phyloP scores from a whole-genome alignment of 2,888 invertebrate genomes.

The Blera fallax region DNA sequence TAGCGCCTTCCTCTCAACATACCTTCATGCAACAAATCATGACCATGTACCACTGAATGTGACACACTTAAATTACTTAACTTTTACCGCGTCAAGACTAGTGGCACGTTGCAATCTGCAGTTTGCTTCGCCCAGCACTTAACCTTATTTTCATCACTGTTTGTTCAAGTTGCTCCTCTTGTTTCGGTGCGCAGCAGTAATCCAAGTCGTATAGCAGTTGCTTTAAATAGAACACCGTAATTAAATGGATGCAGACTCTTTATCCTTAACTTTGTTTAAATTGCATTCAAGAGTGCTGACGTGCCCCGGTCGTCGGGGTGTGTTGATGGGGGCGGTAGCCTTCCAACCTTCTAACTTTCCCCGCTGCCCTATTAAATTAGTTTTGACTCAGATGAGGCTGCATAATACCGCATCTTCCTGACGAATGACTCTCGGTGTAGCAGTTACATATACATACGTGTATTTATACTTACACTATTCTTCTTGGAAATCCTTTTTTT shows the following conservation, averaged over 20 bases:
- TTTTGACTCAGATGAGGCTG: constrained; percentile 47
- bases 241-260: constrained; percentile 68
- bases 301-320: constrained; percentile 26
- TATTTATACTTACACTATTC: background rate
- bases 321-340: background rate
- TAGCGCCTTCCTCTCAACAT: background rate
- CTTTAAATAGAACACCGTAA: constrained; percentile 62
- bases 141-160: constrained; percentile 63
- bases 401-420: constrained; percentile 36
- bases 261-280: constrained; percentile 64
- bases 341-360: background rate
- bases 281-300: constrained; percentile 49
- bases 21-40: constrained; percentile 53
- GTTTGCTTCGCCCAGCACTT: constrained; percentile 49
- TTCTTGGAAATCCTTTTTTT: background rate
- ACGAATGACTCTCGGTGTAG: constrained; percentile 22
- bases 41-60: constrained; percentile 63
- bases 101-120: constrained; percentile 55
- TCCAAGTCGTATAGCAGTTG: constrained; percentile 39
- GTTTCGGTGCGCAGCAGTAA: constrained; percentile 49
- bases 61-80: constrained; percentile 68
- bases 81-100: constrained; percentile 38
- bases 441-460: background rate
- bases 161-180: constrained; percentile 62
- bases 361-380: constrained; percentile 34